Conservation (phyloP, 2,797 vertebrate genomes). For the Eupleurogrammus muticus region DNA sequence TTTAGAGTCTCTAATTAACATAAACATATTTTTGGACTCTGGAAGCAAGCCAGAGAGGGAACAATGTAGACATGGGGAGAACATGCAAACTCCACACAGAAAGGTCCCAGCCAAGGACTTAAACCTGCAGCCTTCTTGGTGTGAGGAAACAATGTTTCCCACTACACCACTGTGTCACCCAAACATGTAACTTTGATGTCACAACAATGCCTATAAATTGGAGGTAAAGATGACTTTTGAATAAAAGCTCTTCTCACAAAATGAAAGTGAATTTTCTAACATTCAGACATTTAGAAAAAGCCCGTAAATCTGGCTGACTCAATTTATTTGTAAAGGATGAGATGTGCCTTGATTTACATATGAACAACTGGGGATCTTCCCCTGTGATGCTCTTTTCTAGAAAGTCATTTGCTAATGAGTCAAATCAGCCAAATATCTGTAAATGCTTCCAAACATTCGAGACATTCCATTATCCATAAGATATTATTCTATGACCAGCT, state of each 20-base stretch:
- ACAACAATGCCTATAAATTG: constrained; percentile 1
- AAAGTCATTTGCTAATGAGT: constrained; percentile 16
- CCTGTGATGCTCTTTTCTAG: constrained; percentile 24
- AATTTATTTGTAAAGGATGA: constrained; percentile 63
- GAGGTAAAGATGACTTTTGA: constrained; percentile 20
- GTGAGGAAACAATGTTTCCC: no score
- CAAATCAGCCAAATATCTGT: constrained; percentile 36
- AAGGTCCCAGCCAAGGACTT: no score
- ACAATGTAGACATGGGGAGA: no score
- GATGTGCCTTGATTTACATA: constrained; percentile 61
- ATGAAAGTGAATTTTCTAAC: constrained; percentile 52
- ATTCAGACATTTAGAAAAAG: no score
- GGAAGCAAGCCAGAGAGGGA: no score
- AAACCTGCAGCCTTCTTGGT: no score
- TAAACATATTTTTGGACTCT: no score
- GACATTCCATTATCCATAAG: constrained; percentile 16
- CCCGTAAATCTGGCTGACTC: constrained; percentile 58
- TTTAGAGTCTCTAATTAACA: no score
- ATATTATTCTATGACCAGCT: neutral
- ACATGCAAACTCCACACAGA: no score
- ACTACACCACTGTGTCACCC: no score
- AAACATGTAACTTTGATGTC: constrained; percentile 43
- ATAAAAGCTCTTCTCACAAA: constrained; percentile 35
- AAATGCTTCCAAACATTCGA: constrained; percentile 19
- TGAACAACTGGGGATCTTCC: constrained; percentile 70